Conservation (phyloP, 2,888 invertebrate genomes). For the Pachymerium ferrugineum region DNA sequence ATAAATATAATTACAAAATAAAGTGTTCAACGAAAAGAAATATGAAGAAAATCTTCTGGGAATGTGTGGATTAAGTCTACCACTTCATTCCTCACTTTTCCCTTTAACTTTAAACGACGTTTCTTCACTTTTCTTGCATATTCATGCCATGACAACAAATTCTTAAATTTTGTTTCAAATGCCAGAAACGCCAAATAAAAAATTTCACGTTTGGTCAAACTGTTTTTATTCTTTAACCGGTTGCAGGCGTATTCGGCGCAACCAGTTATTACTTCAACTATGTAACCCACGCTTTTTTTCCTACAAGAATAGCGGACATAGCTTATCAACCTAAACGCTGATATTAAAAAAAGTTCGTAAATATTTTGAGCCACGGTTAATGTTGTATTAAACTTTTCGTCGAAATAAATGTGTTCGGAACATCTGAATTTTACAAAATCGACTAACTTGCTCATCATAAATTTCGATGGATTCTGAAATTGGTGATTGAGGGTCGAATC, state of each 20-base stretch:
- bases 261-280: neutral
- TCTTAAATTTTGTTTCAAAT: conserved; percentile 1
- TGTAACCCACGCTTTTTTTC: neutral
- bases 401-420: neutral
- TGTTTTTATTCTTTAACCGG: neutral
- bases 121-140: neutral
- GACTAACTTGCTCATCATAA: neutral
- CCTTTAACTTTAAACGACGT: neutral
- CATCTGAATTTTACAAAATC: neutral
- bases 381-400: neutral
- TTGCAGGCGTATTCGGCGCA: neutral
- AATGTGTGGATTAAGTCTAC: neutral
- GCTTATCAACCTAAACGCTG: neutral
- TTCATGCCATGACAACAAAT: neutral
- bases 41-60: neutral
- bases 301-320: neutral
- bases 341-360: neutral
- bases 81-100: neutral
- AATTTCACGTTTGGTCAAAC: neutral
- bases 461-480: neutral
- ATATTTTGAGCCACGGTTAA: neutral
- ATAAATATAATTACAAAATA: too few species aligned
- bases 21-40: too few species aligned
- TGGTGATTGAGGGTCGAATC: neutral
- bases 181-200: neutral